Percentiles rank a stretch among this genome's conserved stretches.
phyloP scores from a whole-genome alignment of 2,113 vertebrate genomes.

The Vidua chalybeata region DNA sequence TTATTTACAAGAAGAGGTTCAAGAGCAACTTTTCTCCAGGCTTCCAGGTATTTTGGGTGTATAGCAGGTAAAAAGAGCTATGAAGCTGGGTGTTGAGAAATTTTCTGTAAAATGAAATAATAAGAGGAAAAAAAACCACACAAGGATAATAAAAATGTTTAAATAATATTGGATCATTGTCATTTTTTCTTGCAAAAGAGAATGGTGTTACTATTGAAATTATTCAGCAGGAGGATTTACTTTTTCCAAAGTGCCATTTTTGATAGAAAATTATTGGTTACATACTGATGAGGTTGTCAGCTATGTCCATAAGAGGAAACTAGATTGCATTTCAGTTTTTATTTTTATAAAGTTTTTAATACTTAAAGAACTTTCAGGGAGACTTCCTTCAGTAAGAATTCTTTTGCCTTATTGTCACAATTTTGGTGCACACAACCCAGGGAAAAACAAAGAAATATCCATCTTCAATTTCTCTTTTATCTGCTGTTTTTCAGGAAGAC shows the following conservation, averaged over 20 bases:
- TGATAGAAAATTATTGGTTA: not conserved
- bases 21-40: not conserved
- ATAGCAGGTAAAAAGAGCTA: not conserved
- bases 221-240: not conserved
- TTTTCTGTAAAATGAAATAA: not conserved
- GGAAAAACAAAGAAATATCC: not conserved
- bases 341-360: not conserved
- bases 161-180: not conserved
- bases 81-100: fast-evolving
- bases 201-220: not conserved
- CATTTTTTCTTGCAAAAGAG: not conserved
- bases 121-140: fast-evolving
- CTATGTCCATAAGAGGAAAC: not conserved
- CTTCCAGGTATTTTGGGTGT: not conserved
- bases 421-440: not conserved
- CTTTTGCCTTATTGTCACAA: not conserved
- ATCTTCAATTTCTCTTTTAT: not conserved
- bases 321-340: not conserved
- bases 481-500: not conserved
- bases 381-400: not conserved
- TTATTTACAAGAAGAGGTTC: not conserved
- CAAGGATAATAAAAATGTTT: not conserved
- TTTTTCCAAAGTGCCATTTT: not conserved
- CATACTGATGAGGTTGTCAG: not conserved
- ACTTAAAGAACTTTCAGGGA: not conserved